Base-by-base conservation (phyloP, 2,797 vertebrate species). In the Muraenolepis orangiensis region DNA sequence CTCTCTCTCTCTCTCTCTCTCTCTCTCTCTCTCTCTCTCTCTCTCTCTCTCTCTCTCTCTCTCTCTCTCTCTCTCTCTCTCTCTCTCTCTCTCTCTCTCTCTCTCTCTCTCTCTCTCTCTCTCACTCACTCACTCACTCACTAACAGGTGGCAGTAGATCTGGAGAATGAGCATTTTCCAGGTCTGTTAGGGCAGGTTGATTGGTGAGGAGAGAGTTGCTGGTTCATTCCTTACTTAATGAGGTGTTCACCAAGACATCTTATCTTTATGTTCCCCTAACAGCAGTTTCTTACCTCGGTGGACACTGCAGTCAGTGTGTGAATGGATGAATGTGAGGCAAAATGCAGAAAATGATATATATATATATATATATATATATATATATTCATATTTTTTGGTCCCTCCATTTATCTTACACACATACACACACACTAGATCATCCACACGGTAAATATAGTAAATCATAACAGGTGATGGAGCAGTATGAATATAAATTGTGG, bases 401-500 rank as follows among this genome's bases (percentile, higher is more conserved):
- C 36, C 36, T 70, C 69, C 29, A 29, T 75, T 23, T 69, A 42
- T 18, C 14, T 18, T 16, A 46, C 42, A 46, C 42, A 46, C 42
- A 46, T 16, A 34, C 32, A 34, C 32, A 34, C 32, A 34, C 32
- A 74, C 6, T 34, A 34, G 5, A 12, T n/a, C 20, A 20, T 57
- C 20, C 46, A 57, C 46, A 57, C 3, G 18, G 3, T 34, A 7
- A 34, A 34, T 34, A 34, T 34, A 34, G 32, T 38, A 38, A 38
- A 38, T 12, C 36, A 38, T 38, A 7, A 38, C 36, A 66, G 31
- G 51, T 86, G 84, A 82, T 87, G 79, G 78, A 86, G 84, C 85
- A 83, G 81, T 76, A 66, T 80, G 83, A 89, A 86, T 87, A 88
- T 90, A 85, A 85, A 89, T 89, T 84, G 80, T 78, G 7, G 71